Conservation (phyloP, 2,888 invertebrate species). For the Athrips mouffetella region DNA sequence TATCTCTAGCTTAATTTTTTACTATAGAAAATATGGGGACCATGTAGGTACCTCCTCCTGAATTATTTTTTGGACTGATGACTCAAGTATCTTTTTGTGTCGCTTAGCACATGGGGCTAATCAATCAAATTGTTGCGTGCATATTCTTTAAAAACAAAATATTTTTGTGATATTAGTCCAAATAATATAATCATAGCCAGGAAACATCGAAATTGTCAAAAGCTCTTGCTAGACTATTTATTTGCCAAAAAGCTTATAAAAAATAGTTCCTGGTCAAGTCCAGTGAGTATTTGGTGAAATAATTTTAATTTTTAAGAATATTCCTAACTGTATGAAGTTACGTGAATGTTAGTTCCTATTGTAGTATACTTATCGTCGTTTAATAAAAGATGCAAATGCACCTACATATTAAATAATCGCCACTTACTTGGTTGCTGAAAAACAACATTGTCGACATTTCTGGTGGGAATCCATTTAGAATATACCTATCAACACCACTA, state of each 20-base stretch:
- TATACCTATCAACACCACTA: too few relatives aligned
- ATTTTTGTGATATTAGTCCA: conserved; percentile 1
- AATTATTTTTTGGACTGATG: background rate
- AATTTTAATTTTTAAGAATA: conserved; percentile 14
- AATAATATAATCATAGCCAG: background rate
- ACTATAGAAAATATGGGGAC: background rate
- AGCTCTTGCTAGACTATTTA: background rate
- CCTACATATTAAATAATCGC: too few relatives aligned
- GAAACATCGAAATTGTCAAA: background rate
- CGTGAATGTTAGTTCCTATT: conserved; percentile 38
- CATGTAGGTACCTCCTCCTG: background rate
- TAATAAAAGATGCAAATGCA: too few relatives aligned
- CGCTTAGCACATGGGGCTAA: too few relatives aligned
- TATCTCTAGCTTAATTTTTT: background rate
- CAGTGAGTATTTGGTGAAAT: conserved; percentile 7
- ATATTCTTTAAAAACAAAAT: too few relatives aligned
- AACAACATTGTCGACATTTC: too few relatives aligned
- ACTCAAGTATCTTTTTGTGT: too few relatives aligned
- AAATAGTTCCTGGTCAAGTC: conserved; percentile 6
- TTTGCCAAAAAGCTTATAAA: conserved; percentile 5
- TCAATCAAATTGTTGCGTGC: too few relatives aligned
- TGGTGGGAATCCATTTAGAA: too few relatives aligned
- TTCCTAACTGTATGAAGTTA: conserved; percentile 21
- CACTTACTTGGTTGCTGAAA: too few relatives aligned
- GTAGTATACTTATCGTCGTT: conserved; percentile 25